Evolutionary conservation across 2,113 vertebrate species (phyloP).

Genomic region (Triplophysa tibetana): DNA sequence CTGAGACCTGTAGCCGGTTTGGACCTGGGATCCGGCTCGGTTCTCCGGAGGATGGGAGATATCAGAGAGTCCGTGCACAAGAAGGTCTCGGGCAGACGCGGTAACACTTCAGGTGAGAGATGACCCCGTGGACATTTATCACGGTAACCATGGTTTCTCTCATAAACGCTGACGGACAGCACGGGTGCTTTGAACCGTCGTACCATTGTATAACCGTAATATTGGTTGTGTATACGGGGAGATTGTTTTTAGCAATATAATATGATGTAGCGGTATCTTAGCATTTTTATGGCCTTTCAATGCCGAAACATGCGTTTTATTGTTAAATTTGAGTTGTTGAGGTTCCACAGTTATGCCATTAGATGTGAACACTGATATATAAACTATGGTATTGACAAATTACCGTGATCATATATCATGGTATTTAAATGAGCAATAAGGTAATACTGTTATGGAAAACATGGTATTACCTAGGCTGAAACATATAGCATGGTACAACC

Average conservation of each 20-base stretch:
- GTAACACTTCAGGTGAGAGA: slow-evolving; percentile 73
- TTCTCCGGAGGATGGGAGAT: slow-evolving; percentile 71
- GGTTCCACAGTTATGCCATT: no score
- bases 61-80: slow-evolving; percentile 70
- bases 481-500: no score
- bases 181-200: not conserved
- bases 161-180: not conserved
- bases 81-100: slow-evolving; percentile 67
- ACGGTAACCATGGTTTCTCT: slow-evolving; percentile 12
- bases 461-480: no score
- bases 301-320: no score
- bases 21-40: slow-evolving; percentile 40
- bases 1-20: slow-evolving; percentile 33
- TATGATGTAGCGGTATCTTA: no score
- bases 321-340: no score
- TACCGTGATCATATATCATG: not conserved
- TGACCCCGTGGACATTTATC: not conserved
- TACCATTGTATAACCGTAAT: not conserved
- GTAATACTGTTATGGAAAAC: no score
- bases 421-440: not conserved
- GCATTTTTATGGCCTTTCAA: no score
- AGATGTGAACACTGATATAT: no score
- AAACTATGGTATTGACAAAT: no score
- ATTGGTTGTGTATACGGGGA: not conserved
- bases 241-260: not conserved